These are phyloP conservation scores for Osmerus mordax DNA, from an alignment of 2,113 vertebrate species.

Conservation along the genomic window DNA sequence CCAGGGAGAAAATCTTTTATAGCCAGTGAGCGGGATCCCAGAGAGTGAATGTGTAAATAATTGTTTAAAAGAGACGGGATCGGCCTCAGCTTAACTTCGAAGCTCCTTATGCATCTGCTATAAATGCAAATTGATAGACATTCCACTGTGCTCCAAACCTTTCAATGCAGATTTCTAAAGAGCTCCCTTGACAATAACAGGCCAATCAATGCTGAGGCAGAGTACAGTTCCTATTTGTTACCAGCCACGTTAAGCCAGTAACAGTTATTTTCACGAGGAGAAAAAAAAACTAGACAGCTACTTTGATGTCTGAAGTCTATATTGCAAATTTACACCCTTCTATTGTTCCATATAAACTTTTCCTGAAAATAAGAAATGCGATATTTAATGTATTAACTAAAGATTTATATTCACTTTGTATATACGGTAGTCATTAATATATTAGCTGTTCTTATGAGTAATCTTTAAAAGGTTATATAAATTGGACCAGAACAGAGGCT, in stretches of 20 bases:
- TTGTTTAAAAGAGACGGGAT: conserved; percentile 49
- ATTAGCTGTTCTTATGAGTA: conserved; percentile 70
- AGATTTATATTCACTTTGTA: conserved; percentile 57
- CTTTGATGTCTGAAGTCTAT: conserved; percentile 22
- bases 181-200: conserved; percentile 52
- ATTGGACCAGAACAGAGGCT: conserved; percentile 54
- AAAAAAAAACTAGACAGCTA: neutral
- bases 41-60: conserved; percentile 54
- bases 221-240: conserved; percentile 44
- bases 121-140: conserved; percentile 70
- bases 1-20: conserved; percentile 59
- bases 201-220: conserved; percentile 25
- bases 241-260: conserved; percentile 22
- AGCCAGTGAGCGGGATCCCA: conserved; percentile 52
- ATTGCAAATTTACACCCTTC: conserved; percentile 61
- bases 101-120: conserved; percentile 65
- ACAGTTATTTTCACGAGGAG: conserved; percentile 35
- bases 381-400: conserved; percentile 74
- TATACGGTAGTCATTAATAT: conserved; percentile 79
- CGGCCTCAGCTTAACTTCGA: conserved; percentile 43
- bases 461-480: conserved; percentile 68
- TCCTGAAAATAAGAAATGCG: conserved; percentile 57
- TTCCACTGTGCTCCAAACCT: conserved; percentile 72
- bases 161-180: conserved; percentile 54
- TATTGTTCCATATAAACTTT: conserved; percentile 64